A percentile compares a stretch with the other conserved stretches of the same genome.
These are phyloP conservation scores for Larimichthys polyactis DNA, from an alignment of 2,113 vertebrate species.

Conservation along the genomic window DNA sequence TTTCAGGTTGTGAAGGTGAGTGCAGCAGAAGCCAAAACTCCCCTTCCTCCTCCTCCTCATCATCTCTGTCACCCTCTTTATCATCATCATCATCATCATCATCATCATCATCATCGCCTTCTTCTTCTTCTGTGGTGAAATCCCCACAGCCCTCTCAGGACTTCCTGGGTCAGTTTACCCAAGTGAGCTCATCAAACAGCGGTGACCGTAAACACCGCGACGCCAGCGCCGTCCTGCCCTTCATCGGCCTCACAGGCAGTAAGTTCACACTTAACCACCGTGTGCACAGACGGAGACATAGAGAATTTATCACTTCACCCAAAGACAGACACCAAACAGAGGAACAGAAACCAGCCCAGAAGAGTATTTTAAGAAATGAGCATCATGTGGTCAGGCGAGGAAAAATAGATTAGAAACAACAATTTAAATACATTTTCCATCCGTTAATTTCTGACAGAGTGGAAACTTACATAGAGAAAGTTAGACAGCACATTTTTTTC, in stretches of 20 bases:
- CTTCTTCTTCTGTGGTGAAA: not conserved
- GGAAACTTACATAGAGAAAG: no score
- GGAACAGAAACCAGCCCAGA: no score
- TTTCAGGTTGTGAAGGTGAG: constrained; percentile 31
- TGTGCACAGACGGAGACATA: not conserved
- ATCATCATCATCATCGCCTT: not conserved
- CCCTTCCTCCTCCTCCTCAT: not conserved
- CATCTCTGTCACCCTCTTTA: not conserved
- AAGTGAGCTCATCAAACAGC: constrained; percentile 60
- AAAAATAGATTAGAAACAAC: not conserved
- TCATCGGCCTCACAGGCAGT: constrained; percentile 78
- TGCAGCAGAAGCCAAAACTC: constrained; percentile 15
- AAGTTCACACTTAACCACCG: constrained; percentile 30
- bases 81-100: not conserved
- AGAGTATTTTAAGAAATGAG: no score
- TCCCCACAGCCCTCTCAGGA: constrained; percentile 38
- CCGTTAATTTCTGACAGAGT: not conserved
- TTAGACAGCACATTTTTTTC: no score
- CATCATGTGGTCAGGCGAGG: no score
- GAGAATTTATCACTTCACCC: constrained; percentile 10
- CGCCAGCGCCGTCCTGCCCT: constrained; percentile 70
- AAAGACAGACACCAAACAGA: not conserved
- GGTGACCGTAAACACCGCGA: constrained; percentile 74
- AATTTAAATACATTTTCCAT: not conserved
- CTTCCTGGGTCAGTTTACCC: constrained; percentile 59